Evolutionary conservation across 2,113 vertebrate species (phyloP).

Genomic region (Eupsittula cactorum): DNA sequence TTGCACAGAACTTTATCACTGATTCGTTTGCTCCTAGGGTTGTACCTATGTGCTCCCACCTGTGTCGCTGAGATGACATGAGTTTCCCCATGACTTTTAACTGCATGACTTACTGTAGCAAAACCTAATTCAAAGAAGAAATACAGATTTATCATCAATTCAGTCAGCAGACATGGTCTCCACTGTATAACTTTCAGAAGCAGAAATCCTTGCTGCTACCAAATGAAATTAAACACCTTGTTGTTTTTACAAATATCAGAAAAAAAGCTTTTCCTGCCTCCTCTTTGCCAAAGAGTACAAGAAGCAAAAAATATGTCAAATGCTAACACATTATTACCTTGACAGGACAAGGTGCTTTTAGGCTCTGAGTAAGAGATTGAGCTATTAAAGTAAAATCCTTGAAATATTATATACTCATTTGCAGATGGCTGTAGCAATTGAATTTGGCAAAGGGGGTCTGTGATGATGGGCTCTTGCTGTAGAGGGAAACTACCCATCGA

Average conservation of each 20-base stretch:
- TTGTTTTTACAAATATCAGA: not conserved
- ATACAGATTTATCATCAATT: not conserved
- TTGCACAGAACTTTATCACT: not conserved
- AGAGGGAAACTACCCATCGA: not conserved
- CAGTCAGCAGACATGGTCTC: not conserved
- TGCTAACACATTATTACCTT: not conserved
- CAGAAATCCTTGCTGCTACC: not conserved
- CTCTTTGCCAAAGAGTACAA: not conserved
- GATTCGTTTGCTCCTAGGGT: not conserved
- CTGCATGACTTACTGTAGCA: not conserved
- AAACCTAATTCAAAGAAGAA: not conserved
- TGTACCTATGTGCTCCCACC: not conserved
- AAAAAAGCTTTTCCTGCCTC: not conserved
- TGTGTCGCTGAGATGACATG: not conserved
- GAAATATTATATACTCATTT: not conserved
- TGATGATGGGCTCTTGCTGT: not conserved
- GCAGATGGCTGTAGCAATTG: not conserved
- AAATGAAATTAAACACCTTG: not conserved
- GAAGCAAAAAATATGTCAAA: not conserved
- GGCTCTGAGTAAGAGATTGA: not conserved
- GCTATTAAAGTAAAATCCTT: not conserved
- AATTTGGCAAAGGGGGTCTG: not conserved
- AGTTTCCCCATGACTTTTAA: not conserved
- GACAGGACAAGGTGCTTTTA: not conserved
- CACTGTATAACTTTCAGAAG: not conserved